A percentile compares a stretch with the other conserved stretches of the same genome.
phyloP scores from a whole-genome alignment of 2,888 invertebrate species.

The Aromia moschata region DNA sequence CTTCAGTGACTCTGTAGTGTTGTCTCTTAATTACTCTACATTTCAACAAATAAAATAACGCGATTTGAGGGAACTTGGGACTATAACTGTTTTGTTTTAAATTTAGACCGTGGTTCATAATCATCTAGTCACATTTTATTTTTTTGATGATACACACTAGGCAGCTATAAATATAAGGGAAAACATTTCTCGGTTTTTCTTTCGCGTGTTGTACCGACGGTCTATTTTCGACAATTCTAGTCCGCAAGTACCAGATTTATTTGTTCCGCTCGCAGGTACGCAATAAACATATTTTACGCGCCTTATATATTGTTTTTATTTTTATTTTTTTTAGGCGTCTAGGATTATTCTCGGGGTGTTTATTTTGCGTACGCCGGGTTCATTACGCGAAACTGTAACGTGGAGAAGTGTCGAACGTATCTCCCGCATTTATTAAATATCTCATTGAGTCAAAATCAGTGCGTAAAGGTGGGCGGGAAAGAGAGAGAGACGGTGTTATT shows the following conservation, averaged over 20 bases:
- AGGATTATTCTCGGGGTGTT: background rate
- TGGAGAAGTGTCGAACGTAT: too few relatives aligned
- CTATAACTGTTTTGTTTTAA: slow-evolving; percentile 8
- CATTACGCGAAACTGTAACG: background rate
- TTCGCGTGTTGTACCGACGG: too few relatives aligned
- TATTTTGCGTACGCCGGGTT: background rate
- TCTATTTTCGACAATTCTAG: too few relatives aligned
- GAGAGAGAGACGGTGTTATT: slow-evolving; percentile 28
- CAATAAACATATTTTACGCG: slow-evolving; percentile 8
- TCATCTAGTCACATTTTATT: slow-evolving; percentile 10
- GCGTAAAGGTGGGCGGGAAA: slow-evolving; percentile 29
- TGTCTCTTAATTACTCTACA: background rate
- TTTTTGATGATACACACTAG: slow-evolving; percentile 9
- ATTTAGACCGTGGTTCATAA: slow-evolving; percentile 6
- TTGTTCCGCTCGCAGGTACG: background rate
- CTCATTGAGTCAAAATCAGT: slow-evolving; percentile 30
- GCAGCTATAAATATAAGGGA: slow-evolving; percentile 18
- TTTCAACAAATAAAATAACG: background rate
- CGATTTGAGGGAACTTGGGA: background rate
- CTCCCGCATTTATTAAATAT: slow-evolving; percentile 22
- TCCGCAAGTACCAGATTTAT: too few relatives aligned
- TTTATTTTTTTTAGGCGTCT: slow-evolving; percentile 1
- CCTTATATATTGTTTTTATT: too few relatives aligned
- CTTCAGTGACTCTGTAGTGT: too few relatives aligned
- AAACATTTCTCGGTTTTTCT: too few relatives aligned